phyloP scores from a whole-genome alignment of 2,888 invertebrate genomes.

The Dascillus cervinus region DNA sequence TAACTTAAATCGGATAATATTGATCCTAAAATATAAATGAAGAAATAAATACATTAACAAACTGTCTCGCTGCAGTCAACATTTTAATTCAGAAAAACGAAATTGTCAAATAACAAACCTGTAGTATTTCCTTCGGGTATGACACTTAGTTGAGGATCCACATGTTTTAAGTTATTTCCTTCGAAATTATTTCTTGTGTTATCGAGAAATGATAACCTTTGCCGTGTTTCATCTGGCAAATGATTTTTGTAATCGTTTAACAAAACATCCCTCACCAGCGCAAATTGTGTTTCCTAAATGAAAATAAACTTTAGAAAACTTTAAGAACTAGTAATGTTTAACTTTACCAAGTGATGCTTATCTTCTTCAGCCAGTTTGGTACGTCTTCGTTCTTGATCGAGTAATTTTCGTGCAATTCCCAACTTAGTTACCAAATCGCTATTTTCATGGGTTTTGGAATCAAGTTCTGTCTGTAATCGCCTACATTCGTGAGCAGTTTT shows the following conservation, averaged over 20 bases:
- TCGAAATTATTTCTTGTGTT: slow-evolving; percentile 37
- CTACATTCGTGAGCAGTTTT: slow-evolving; percentile 64
- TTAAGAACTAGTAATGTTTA: background rate
- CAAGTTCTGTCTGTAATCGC: slow-evolving; percentile 61
- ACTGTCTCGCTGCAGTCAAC: background rate
- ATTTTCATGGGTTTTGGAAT: slow-evolving; percentile 62
- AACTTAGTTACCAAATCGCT: slow-evolving; percentile 73
- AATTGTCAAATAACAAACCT: slow-evolving; percentile 41
- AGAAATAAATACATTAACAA: slow-evolving; percentile 6
- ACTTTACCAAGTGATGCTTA: slow-evolving; percentile 57
- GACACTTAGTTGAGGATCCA: slow-evolving; percentile 42
- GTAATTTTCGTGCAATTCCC: slow-evolving; percentile 68
- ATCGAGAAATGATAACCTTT: slow-evolving; percentile 72
- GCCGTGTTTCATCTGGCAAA: slow-evolving; percentile 72
- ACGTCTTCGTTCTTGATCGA: slow-evolving; percentile 72
- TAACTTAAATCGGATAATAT: slow-evolving; percentile 72
- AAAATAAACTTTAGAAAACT: slow-evolving; percentile 1
- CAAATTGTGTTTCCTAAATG: slow-evolving; percentile 50
- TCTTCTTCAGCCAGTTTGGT: slow-evolving; percentile 64
- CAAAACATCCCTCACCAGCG: slow-evolving; percentile 64
- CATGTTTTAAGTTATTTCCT: slow-evolving; percentile 10
- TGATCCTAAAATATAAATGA: slow-evolving; percentile 51
- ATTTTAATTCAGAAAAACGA: slow-evolving; percentile 2
- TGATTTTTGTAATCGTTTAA: slow-evolving; percentile 58
- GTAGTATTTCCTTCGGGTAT: slow-evolving; percentile 73